Evolutionary conservation across 2,888 invertebrate species (phyloP), one percentile per base, ranked within the genome.

Genomic region (Sericinus montela): DNA sequence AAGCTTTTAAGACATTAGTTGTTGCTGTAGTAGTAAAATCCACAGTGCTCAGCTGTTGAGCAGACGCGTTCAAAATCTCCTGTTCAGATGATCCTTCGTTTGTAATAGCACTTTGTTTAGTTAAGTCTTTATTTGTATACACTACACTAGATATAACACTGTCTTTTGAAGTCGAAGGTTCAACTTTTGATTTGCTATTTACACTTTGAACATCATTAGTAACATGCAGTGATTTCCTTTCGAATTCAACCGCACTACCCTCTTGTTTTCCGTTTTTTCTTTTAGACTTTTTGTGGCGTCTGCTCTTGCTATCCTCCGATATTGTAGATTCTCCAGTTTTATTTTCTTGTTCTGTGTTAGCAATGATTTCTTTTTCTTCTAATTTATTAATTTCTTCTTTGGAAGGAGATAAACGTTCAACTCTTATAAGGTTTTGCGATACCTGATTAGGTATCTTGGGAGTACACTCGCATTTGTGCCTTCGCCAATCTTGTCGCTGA

Each of bases 401-500:
- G 48, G 45, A 62, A 56, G 62, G 60, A 62, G 64, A 65, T 49
- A 66, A 60, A 65, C 63, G 57, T 62, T 71, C 69, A 62, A 59
- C 62, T 65, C 63, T 66, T 66, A 69, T 75, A 61, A 72, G 67
- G 52, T 62, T 74, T 65, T 73, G 75, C 51, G 70, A 56, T 56
- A 55, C 71, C 60, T 70, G 73, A 65, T 77, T 80, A 56, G 81
- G 74, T 67, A 86, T 68, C 64, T 87, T 84, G 32, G 78, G 76
- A 44, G 79, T 76, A 72, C 93, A 93, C 61, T 90, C 85, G 59
- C 78, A 80, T 84, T 92, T 95, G 70, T 96, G 96, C 58, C 86
- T 90, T 69, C 92, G 92, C 95, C 95, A 96, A 72, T 96, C 94
- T 64, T 91, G 86, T 56, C 91, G 92, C 79, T 96, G 96, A 75